Evolutionary conservation across 2,113 vertebrate genomes (phyloP), one percentile per base, ranked within the genome.

Genomic region (Epinephelus moara): DNA sequence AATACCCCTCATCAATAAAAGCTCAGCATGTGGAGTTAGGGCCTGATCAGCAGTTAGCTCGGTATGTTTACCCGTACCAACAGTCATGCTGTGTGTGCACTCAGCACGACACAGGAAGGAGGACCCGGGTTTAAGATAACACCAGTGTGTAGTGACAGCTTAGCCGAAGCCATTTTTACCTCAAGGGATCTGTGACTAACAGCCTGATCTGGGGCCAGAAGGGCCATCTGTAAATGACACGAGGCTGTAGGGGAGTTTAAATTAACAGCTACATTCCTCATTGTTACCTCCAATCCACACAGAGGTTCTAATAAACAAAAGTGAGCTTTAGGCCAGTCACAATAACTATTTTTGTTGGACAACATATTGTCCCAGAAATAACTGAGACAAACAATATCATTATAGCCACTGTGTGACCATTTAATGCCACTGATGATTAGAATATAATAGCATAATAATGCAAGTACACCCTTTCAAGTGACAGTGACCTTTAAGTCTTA

Each of bases 1-100:
- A 90, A 92, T 85, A 84, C 45, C 18, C 40, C 4, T 82, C 68
- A 91, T 90, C 89, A 88, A 84, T 89, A 89, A 81, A 50, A 73
- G 82, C 82, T 84, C 82, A 88, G 86, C 76, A 64, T 81, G 83
- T 49, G 37, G 52, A 61, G 45, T n/a, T 49, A 0, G 30, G 74
- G 55, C 72, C 53, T 49, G 70, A 88, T 80, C 74, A 85, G 85
- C 82, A 85, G 45, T 76, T 66, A 50, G 66, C 79, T 71, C 75
- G 60, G 40, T 84, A 69, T 80, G 79, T 85, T 80, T 82, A 79
- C 64, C 50, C 30, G 23, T 18, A 81, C 68, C 72, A 87, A 67
- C 53, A 47, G 61, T 50, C 70, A 53, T 30, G 62, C 70, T 86
- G 67, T 61, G 57, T 75, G 71, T 12, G 62, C 18, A 19, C 75